Conservation (phyloP, 1,140 invertebrate genomes). For the Macrobrachium nipponense region DNA sequence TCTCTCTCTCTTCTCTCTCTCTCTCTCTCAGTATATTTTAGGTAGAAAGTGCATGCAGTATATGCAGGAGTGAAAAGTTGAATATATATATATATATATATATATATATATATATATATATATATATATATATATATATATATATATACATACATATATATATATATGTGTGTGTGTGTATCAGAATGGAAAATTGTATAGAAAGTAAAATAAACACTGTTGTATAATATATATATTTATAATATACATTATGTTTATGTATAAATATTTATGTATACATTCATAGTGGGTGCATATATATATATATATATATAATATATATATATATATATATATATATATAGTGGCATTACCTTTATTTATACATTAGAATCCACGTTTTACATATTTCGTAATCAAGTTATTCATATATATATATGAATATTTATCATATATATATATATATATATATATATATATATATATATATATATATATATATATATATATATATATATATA, state of each 20-base stretch:
- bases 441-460: conserved; percentile 28
- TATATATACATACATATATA: no score
- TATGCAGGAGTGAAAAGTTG: not conserved
- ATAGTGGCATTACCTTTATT: no score
- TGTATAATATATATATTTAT: conserved; percentile 6
- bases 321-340: conserved; percentile 28
- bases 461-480: conserved; percentile 28
- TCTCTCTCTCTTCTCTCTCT: no score
- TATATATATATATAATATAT: not conserved
- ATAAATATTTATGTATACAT: not conserved
- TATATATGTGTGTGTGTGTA: not conserved
- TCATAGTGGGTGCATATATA: conserved; percentile 12
- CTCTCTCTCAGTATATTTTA: no score
- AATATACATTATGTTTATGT: not conserved
- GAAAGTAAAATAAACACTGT: no score
- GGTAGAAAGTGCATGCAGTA: not conserved
- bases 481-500: no score
- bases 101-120: no score
- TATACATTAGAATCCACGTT: no score
- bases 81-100: not conserved
- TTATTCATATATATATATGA: no score
- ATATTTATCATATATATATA: conserved; percentile 28
- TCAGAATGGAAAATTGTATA: not conserved
- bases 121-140: conserved; percentile 6
- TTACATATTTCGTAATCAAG: no score